phyloP scores from a whole-genome alignment of 2,797 vertebrate species.

The Lagodon rhomboides region DNA sequence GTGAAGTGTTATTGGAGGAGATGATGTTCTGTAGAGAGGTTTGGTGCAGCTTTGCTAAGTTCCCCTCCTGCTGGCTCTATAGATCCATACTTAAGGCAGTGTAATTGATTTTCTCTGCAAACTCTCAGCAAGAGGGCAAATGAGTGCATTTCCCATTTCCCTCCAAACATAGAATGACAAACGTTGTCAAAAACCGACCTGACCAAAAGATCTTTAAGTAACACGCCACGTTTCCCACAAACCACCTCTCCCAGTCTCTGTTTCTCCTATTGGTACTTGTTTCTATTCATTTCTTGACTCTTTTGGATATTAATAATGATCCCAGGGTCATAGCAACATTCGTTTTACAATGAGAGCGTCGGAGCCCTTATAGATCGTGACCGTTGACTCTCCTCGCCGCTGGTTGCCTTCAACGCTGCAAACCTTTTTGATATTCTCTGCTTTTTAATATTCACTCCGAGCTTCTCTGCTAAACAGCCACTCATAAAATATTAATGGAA shows the following conservation, averaged over 20 bases:
- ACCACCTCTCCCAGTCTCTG: conserved; percentile 8
- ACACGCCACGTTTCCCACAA: background rate
- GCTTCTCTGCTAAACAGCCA: background rate
- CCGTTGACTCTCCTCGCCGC: background rate
- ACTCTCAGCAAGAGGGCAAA: background rate
- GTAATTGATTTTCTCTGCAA: background rate
- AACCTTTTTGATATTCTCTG: conserved; percentile 8
- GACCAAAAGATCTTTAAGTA: conserved; percentile 9
- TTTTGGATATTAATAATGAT: conserved; percentile 30
- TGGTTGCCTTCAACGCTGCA: conserved; percentile 3
- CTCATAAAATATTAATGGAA: conserved; percentile 17
- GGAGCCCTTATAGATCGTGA: conserved; percentile 15
- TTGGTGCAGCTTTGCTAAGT: background rate
- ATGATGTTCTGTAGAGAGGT: background rate
- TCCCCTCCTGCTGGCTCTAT: too few relatives aligned
- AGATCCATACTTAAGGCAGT: background rate
- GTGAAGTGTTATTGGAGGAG: too few relatives aligned
- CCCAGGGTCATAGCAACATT: conserved; percentile 11
- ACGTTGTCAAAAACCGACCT: background rate
- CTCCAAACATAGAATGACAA: background rate
- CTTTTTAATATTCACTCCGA: background rate
- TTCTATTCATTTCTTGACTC: background rate
- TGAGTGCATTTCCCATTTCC: background rate
- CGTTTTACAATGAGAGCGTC: conserved; percentile 5
- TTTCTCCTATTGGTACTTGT: background rate